Conservation (phyloP, 1,140 invertebrate genomes). For the Hestina assimilis region DNA sequence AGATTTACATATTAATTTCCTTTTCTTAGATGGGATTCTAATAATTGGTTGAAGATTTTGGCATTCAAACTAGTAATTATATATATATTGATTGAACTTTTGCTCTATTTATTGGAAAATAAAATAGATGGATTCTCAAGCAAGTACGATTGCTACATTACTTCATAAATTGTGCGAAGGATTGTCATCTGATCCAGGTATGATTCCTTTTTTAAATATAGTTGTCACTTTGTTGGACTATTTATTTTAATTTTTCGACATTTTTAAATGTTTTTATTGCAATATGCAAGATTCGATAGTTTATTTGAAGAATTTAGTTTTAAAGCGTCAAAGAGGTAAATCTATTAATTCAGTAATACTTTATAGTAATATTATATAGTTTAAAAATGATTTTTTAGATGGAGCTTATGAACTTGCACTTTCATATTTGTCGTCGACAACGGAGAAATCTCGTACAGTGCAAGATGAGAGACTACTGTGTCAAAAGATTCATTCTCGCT, state of each 20-base stretch:
- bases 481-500: constrained; percentile 61
- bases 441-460: constrained; percentile 41
- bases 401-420: constrained; percentile 72
- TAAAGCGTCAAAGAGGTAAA: constrained; percentile 15
- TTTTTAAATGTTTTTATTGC: constrained; percentile 40
- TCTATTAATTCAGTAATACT: constrained; percentile 1
- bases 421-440: constrained; percentile 61
- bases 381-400: constrained; percentile 48
- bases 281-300: constrained; percentile 54
- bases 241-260: constrained; percentile 13
- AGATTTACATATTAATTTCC: no score
- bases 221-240: constrained; percentile 24
- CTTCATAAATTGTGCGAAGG: constrained; percentile 61
- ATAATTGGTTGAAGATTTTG: no score
- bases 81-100: not conserved
- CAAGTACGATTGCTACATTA: constrained; percentile 46
- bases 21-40: no score
- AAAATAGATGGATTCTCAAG: constrained; percentile 45
- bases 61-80: no score
- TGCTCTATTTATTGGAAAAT: not conserved
- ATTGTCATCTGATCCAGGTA: constrained; percentile 66
- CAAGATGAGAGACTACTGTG: constrained; percentile 65
- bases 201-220: constrained; percentile 55
- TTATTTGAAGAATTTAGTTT: constrained; percentile 45
- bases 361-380: constrained; percentile 6